phyloP scores from a whole-genome alignment of 2,888 invertebrate genomes.

The Nemotelus pantherinus region DNA sequence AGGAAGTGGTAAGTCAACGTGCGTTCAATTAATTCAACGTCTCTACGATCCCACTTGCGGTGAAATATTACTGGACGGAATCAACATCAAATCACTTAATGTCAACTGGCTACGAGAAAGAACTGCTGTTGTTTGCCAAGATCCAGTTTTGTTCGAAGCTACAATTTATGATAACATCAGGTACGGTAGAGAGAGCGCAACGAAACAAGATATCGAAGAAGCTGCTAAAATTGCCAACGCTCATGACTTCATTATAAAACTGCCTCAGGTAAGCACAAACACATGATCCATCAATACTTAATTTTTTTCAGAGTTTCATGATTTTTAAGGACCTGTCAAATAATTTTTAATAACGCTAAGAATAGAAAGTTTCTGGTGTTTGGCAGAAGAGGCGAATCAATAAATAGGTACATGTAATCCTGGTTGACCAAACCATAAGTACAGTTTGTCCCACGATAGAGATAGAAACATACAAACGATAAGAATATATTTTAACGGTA shows the following conservation, averaged over 20 bases:
- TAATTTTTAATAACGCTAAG: too few species aligned
- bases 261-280: constrained; percentile 68
- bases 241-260: constrained; percentile 74
- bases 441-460: too few species aligned
- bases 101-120: constrained; percentile 74
- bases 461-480: too few species aligned
- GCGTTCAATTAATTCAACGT: constrained; percentile 74
- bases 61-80: constrained; percentile 61
- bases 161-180: constrained; percentile 71
- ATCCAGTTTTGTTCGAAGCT: constrained; percentile 81
- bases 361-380: too few species aligned
- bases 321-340: too few species aligned
- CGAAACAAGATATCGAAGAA: constrained; percentile 70
- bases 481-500: too few species aligned
- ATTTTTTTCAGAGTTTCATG: too few species aligned
- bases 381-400: too few species aligned
- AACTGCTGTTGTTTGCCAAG: constrained; percentile 83
- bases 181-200: constrained; percentile 73
- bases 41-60: constrained; percentile 70
- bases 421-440: too few species aligned
- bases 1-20: constrained; percentile 81
- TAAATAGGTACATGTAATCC: too few species aligned
- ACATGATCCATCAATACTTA: constrained; percentile 53
- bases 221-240: constrained; percentile 77
- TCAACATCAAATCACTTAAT: constrained; percentile 72